phyloP scores from a whole-genome alignment of 2,797 vertebrate genomes.

The Garrulus glandarius region DNA sequence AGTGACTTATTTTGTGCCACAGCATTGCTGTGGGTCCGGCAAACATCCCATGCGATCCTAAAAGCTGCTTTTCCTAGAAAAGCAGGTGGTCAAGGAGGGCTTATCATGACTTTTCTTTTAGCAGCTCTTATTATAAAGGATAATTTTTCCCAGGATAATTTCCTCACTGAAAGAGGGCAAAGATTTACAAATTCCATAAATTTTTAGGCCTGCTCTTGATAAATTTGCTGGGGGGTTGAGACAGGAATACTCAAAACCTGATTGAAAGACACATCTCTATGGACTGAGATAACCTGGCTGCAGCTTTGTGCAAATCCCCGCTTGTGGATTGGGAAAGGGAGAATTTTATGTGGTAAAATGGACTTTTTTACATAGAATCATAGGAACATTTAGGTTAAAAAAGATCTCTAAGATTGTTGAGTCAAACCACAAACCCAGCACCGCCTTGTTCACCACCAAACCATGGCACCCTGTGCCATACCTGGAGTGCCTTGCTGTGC shows the following conservation, averaged over 20 bases:
- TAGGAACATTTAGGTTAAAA: neutral
- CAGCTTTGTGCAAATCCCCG: neutral
- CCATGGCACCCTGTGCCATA: fast-evolving
- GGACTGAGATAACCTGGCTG: neutral
- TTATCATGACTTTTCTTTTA: neutral
- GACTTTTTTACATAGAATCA: neutral
- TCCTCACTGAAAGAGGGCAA: neutral
- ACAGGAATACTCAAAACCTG: neutral
- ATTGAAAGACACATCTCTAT: neutral
- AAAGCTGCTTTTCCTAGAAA: neutral
- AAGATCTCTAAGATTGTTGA: neutral
- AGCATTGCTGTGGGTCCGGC: fast-evolving
- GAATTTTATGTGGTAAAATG: neutral
- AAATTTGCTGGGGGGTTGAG: neutral
- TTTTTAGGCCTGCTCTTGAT: neutral
- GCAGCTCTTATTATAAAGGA: neutral
- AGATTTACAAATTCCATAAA: neutral
- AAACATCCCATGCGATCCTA: fast-evolving
- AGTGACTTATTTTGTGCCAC: neutral
- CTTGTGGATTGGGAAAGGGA: neutral
- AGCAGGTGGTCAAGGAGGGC: neutral
- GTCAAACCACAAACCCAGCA: neutral
- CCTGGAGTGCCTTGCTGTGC: neutral
- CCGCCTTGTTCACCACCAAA: neutral
- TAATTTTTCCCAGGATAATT: neutral